Evolutionary conservation across 2,797 vertebrate species (phyloP).

Genomic region (Mallotus villosus): DNA sequence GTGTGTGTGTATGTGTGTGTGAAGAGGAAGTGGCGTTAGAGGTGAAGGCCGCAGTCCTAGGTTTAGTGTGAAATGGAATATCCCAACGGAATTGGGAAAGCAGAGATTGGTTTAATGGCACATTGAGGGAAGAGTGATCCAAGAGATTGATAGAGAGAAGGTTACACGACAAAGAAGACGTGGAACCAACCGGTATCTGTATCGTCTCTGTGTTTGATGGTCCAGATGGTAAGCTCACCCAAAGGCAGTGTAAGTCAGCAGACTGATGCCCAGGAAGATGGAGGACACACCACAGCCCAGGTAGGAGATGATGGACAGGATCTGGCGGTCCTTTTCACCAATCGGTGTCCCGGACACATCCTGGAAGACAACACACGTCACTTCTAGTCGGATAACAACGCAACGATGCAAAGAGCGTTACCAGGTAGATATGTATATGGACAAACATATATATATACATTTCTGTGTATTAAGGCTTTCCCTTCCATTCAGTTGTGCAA

Average conservation of each 20-base stretch:
- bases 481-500: not conserved
- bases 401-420: not conserved
- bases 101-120: too few species aligned
- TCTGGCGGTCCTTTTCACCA: constrained; percentile 53
- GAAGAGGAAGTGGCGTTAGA: not conserved
- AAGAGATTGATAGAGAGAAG: too few species aligned
- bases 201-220: too few species aligned
- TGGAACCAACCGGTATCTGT: too few species aligned
- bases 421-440: not conserved
- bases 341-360: constrained; percentile 71
- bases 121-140: too few species aligned
- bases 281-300: constrained; percentile 84
- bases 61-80: too few species aligned
- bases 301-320: constrained; percentile 81
- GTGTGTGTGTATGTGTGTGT: too few species aligned
- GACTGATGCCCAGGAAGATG: constrained; percentile 82
- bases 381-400: not conserved
- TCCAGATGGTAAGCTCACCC: constrained; percentile 75
- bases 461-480: not conserved
- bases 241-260: constrained; percentile 83
- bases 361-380: constrained; percentile 57
- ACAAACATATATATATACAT: too few species aligned
- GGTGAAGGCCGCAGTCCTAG: not conserved
- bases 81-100: too few species aligned
- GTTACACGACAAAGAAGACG: too few species aligned